These are phyloP conservation scores for Hozukius guyotensis DNA, from an alignment of 2,797 vertebrate species.

Conservation along the genomic window DNA sequence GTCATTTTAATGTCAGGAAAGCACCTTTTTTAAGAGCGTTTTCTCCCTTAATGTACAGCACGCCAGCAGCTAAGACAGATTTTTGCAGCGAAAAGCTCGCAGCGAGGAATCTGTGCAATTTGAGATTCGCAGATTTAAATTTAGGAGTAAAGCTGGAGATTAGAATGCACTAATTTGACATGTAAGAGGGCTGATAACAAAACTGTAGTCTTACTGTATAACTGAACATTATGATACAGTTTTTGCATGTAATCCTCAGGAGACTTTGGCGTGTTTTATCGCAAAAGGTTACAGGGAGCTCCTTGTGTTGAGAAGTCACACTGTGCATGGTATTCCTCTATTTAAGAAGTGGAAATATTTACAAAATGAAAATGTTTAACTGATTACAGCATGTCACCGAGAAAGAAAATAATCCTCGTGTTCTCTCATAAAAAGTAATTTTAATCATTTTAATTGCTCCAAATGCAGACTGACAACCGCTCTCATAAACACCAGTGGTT, in stretches of 20 bases:
- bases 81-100: slow-evolving; percentile 48
- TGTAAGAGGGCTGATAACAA: slow-evolving; percentile 33
- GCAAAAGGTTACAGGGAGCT: slow-evolving; percentile 9
- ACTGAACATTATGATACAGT: slow-evolving; percentile 4
- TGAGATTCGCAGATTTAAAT: slow-evolving; percentile 67
- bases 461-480: slow-evolving; percentile 52
- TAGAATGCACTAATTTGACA: slow-evolving; percentile 67
- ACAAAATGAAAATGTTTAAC: slow-evolving; percentile 37
- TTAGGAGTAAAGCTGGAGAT: slow-evolving; percentile 62
- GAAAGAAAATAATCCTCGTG: slow-evolving; percentile 36
- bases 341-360: slow-evolving; percentile 22
- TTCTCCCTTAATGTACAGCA: slow-evolving; percentile 64
- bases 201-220: slow-evolving; percentile 16
- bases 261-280: slow-evolving; percentile 24
- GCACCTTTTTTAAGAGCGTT: slow-evolving; percentile 75
- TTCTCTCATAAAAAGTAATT: slow-evolving; percentile 35
- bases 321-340: background rate
- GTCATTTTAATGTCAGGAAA: slow-evolving; percentile 80
- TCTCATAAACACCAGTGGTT: slow-evolving; percentile 31
- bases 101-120: slow-evolving; percentile 62
- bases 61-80: slow-evolving; percentile 57
- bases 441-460: slow-evolving; percentile 60
- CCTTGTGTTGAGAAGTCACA: background rate
- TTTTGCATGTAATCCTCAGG: slow-evolving; percentile 30
- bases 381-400: slow-evolving; percentile 39